Evolutionary conservation across 2,797 vertebrate genomes (phyloP).

Genomic region (Tiaroga cobitis): DNA sequence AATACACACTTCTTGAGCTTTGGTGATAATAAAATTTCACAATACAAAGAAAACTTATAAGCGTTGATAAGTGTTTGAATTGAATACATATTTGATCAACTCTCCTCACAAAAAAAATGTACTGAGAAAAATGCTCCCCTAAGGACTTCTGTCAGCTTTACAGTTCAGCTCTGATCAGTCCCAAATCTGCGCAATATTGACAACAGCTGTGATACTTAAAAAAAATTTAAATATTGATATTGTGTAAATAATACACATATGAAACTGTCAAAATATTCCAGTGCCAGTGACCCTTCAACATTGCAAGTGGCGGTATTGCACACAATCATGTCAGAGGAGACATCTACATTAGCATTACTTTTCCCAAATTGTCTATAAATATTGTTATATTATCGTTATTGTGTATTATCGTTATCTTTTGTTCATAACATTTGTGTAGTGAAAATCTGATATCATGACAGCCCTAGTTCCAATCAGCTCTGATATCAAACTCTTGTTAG

Average conservation of each 20-base stretch:
- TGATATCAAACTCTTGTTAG: background rate
- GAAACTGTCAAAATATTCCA: background rate
- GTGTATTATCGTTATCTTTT: background rate
- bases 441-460: background rate
- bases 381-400: background rate
- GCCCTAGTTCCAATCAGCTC: background rate
- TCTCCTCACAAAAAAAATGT: background rate
- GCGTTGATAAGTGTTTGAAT: background rate
- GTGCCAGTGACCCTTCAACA: background rate
- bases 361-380: background rate
- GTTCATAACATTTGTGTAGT: background rate
- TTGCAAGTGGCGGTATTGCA: background rate
- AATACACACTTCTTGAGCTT: background rate
- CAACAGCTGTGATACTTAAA: background rate
- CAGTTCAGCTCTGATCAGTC: background rate
- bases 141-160: background rate
- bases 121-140: background rate
- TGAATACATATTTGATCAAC: background rate
- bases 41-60: background rate
- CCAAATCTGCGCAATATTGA: background rate
- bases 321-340: background rate
- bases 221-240: background rate
- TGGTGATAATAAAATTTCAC: background rate
- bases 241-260: background rate
- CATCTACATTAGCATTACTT: background rate